Evolutionary conservation across 2,888 invertebrate genomes (phyloP), one percentile per base, ranked within the genome.

Genomic region (Matsumyia berberina): DNA sequence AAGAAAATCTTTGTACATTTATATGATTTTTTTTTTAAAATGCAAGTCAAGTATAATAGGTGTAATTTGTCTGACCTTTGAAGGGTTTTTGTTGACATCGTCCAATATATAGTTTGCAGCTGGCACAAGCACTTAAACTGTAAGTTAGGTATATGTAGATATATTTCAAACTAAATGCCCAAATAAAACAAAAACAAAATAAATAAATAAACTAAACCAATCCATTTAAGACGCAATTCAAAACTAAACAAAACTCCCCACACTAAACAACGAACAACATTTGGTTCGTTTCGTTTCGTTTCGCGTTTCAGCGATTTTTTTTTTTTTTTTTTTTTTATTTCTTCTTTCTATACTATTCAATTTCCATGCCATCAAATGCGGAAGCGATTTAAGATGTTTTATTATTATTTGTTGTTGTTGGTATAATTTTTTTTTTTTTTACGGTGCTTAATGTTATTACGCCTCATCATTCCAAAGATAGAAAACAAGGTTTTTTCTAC

Each of bases 311-410:
- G 37, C 42, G 24, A 55, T 69, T 19, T 60, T 37, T 46, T 60
- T 24, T 42, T 37, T n/a, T 42, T 53, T 17, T 64, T 49, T 46
- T 37, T 60, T 46, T 67, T 46, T 37, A 53, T 46, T 67, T 55
- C 60, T 57, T 53, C 24, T 39, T 67, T 66, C 53, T 70, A n/a
- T n/a, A 51, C 82, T 83, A 73, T 69, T 78, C 67, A 69, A 74
- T 83, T 83, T 79, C 73, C 83, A 83, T 78, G 79, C 83, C 78
- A 83, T 83, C 83, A 79, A 79, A 83, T 74, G 83, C 83, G 83
- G 83, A 83, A 83, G 79, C 83, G 79, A 83, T 83, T 83, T 78
- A 83, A 83, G 83, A 83, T 79, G 73, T 83, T 83, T 83, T 83
- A 79, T 83, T 83, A 79, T 79, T 83, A 83, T 83, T 83, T 77